Evolutionary conservation across 1,140 invertebrate genomes (phyloP).

Genomic region (Drosophila sproati): DNA sequence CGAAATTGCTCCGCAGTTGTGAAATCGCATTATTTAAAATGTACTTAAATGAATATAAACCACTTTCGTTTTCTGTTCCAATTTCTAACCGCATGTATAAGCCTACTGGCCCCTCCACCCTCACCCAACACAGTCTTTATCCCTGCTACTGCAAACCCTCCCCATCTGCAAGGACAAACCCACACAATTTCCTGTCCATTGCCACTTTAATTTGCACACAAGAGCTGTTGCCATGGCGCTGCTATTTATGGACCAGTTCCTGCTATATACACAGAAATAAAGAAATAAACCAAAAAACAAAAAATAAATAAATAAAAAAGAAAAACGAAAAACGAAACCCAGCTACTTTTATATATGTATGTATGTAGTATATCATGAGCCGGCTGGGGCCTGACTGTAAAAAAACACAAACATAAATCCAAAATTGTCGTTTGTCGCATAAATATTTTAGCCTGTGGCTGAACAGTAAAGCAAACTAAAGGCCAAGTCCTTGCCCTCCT

Average conservation of each 20-base stretch:
- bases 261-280: slow-evolving; percentile 51
- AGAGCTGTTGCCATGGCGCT: slow-evolving; percentile 56
- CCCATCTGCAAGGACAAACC: slow-evolving; percentile 9
- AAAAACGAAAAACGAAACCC: slow-evolving; percentile 66
- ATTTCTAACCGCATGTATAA: slow-evolving; percentile 35
- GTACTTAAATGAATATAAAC: slow-evolving; percentile 63
- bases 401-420: slow-evolving; percentile 69
- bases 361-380: slow-evolving; percentile 30
- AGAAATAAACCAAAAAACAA: slow-evolving; percentile 31
- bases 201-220: slow-evolving; percentile 72
- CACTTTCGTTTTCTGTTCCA: slow-evolving; percentile 68
- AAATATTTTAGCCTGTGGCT: slow-evolving; percentile 74
- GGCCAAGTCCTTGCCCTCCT: slow-evolving; percentile 1
- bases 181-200: slow-evolving; percentile 70
- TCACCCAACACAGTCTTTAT: neutral
- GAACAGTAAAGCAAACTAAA: slow-evolving; percentile 37
- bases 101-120: neutral
- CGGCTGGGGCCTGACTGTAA: slow-evolving; percentile 10
- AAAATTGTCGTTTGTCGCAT: slow-evolving; percentile 83
- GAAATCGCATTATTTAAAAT: slow-evolving; percentile 50
- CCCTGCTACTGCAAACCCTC: neutral
- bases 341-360: slow-evolving; percentile 52
- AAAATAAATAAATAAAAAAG: slow-evolving; percentile 22
- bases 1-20: slow-evolving; percentile 15
- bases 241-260: slow-evolving; percentile 79